phyloP scores from a whole-genome alignment of 2,888 invertebrate genomes.

The Ecdyonurus torrentis region DNA sequence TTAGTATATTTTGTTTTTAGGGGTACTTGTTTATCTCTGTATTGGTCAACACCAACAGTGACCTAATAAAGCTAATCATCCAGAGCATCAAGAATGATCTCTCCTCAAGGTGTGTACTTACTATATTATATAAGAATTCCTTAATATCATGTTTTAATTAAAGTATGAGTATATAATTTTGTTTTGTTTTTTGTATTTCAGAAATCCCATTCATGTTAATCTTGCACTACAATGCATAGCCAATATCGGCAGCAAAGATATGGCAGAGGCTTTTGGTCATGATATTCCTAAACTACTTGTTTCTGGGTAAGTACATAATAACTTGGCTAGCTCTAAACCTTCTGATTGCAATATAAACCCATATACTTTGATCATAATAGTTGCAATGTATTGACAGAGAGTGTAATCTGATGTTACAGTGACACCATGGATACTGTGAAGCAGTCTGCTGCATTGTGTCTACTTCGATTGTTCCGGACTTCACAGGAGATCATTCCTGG shows the following conservation, averaged over 20 bases:
- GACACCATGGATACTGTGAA: constrained; percentile 99
- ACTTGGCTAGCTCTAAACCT: no score
- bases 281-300: constrained; percentile 97
- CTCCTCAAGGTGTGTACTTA: constrained; percentile 43
- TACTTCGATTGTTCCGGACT: constrained; percentile 83
- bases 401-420: constrained; percentile 27
- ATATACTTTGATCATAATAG: background rate
- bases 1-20: constrained; percentile 43
- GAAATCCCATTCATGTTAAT: constrained; percentile 96
- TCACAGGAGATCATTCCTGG: constrained; percentile 93
- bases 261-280: constrained; percentile 98
- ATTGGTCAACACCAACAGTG: constrained; percentile 95
- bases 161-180: background rate
- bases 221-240: constrained; percentile 98
- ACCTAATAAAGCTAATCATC: constrained; percentile 96
- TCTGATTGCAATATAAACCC: constrained; percentile 1
- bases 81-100: constrained; percentile 99
- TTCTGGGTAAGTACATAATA: constrained; percentile 52
- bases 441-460: constrained; percentile 95
- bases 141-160: constrained; percentile 1
- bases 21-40: constrained; percentile 99
- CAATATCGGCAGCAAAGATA: constrained; percentile 97
- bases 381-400: background rate
- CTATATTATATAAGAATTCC: constrained; percentile 4
- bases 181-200: constrained; percentile 12